Evolutionary conservation across 2,888 invertebrate genomes (phyloP).

Genomic region (Archips crataeganus): DNA sequence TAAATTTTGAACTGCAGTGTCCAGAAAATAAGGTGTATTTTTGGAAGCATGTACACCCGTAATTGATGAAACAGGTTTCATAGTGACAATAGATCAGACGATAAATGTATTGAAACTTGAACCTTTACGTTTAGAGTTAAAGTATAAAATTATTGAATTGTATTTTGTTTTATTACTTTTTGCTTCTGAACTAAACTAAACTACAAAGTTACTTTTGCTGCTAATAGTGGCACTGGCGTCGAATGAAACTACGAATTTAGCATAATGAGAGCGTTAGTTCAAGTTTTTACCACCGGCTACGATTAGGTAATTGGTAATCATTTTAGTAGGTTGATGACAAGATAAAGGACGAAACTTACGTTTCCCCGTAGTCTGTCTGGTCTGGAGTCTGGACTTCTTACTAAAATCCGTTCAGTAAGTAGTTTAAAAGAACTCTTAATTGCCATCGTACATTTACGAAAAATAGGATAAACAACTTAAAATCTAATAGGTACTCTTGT

Average conservation of each 20-base stretch:
- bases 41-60: neutral
- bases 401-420: no score
- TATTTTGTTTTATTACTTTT: neutral
- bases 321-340: no score
- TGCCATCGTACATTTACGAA: no score
- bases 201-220: neutral
- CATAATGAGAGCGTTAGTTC: neutral
- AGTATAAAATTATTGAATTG: neutral
- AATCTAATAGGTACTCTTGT: no score
- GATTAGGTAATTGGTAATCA: neutral
- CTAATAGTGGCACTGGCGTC: neutral
- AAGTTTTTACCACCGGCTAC: neutral
- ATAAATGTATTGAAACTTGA: neutral
- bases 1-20: neutral
- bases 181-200: neutral
- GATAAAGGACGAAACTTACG: no score
- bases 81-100: neutral
- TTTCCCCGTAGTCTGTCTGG: no score
- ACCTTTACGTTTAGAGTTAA: neutral
- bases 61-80: neutral
- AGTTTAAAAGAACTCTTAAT: no score
- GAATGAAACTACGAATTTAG: neutral
- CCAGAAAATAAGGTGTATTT: neutral
- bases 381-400: no score
- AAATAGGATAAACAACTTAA: no score